Evolutionary conservation across 2,797 vertebrate genomes (phyloP), one percentile per base, ranked within the genome.

Genomic region (Coracias cyanogaster): DNA sequence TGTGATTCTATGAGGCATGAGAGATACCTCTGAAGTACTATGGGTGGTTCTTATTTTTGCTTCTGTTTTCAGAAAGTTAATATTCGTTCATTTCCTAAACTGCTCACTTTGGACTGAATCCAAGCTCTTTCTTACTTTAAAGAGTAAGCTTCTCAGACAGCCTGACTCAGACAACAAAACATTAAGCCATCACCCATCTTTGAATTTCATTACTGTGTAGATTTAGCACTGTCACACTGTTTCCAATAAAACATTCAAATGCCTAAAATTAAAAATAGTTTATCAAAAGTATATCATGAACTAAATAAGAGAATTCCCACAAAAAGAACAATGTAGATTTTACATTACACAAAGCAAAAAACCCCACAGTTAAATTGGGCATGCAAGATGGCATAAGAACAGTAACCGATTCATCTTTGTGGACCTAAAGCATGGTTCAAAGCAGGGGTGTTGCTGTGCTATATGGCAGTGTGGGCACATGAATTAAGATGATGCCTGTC

Each of bases 71-170:
- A 65, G 33, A 58, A 12, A 85, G 21, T 8, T 70, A 48, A n/a
- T 88, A 65, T 45, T 95, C 93, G 33, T 45, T 91, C 10, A 55
- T 72, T 90, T 96, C 48, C 49, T 94, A 80, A 93, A 88, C 5
- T 28, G 46, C 5, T 77, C 64, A 80, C 71, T 22, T 93, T 89
- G 21, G 39, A 41, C 25, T 31, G 57, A 82, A 95, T 83, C 48
- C n/a, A 70, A n/a, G 65, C 21, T 41, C 19, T 29, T 64, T 87
- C 16, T 70, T 55, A 8, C 12, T 65, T 65, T 48, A 48, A 39
- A 78, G 70, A 51, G 22, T 51, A 79, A 95, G 24, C n/a, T 43
- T 39, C 48, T 29, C 51, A 58, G 74, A 66, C 12, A 77, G 14
- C 54, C 35, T 35, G 71, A 90, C 52, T 94, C 10, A 22, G 19